These are phyloP conservation scores for Drosophila neonasuta DNA, from an alignment of 2,888 invertebrate species.

Conservation along the genomic window DNA sequence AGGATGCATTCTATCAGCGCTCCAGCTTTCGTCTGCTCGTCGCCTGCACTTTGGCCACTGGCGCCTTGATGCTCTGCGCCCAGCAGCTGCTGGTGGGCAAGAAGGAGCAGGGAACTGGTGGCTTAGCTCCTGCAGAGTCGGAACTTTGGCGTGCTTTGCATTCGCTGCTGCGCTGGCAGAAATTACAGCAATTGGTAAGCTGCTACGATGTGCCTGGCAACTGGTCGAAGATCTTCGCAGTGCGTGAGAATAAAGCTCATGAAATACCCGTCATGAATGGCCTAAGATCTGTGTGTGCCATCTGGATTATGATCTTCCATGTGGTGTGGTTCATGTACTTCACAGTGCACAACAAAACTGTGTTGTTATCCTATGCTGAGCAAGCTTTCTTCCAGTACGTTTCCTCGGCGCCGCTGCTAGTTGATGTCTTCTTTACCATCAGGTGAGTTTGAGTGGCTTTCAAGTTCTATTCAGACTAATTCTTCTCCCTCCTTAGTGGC, in stretches of 20 bases:
- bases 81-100: constrained; percentile 56
- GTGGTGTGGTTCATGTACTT: constrained; percentile 82
- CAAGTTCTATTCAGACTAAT: no score
- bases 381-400: constrained; percentile 81
- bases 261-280: constrained; percentile 82
- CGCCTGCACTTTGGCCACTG: constrained; percentile 65
- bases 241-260: constrained; percentile 59
- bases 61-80: constrained; percentile 70
- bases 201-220: constrained; percentile 81
- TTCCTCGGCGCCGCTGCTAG: constrained; percentile 81
- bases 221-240: constrained; percentile 72
- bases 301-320: constrained; percentile 82
- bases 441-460: constrained; percentile 65
- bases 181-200: constrained; percentile 68
- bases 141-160: constrained; percentile 62
- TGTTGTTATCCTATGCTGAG: constrained; percentile 80
- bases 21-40: constrained; percentile 78
- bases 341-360: constrained; percentile 81
- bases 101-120: constrained; percentile 15
- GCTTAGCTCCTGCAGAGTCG: constrained; percentile 61
- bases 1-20: constrained; percentile 77
- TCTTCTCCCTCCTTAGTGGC: constrained; percentile 68
- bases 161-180: constrained; percentile 45
- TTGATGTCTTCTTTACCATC: constrained; percentile 82
- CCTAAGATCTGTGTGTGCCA: constrained; percentile 80